Evolutionary conservation across 2,888 invertebrate genomes (phyloP), one percentile per base, ranked within the genome.

Genomic region (Sarcophaga caerulescens): DNA sequence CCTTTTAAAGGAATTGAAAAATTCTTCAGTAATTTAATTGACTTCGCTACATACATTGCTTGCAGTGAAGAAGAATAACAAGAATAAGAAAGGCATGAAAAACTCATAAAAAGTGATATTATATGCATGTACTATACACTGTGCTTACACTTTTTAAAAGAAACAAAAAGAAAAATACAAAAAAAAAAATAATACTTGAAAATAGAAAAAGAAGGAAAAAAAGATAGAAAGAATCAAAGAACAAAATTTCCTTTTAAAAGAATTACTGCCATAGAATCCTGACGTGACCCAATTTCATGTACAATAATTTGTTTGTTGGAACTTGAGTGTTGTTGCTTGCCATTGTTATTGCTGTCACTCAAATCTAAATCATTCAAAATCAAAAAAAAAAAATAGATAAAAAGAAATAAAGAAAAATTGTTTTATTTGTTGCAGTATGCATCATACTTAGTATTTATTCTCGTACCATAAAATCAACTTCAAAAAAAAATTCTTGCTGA

Each of bases 281-380:
- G 84, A 84, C 84, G 84, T 84, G 84, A 84, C 84, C 84, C 70
- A 84, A 79, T 71, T 84, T 77, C 75, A 17, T 14, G 14, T 77
- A 62, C 23, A 82, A 73, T 76, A 65, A 76, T 76, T 78, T 78
- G 52, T 75, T 70, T 70, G 44, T 62, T 19, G 6, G 44, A 44
- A 52, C n/a, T 23, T 52, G 10, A 19, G 21, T 70, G 25, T 17
- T 0, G 35, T 14, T 35, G 2, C 11, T 12, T 44, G 19, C 63
- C 57, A 35, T 77, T 77, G 57, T 25, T 65, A 60, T 68, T 69
- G 62, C 59, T 79, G 63, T 80, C 75, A 74, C 62, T 63, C 78
- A 75, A 69, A 84, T 71, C 70, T 84, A 84, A 79, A 76, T 75
- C 79, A 84, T 70, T 80, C 65, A 65, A 84, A 84, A 80, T 80